Evolutionary conservation across 2,888 invertebrate genomes (phyloP), one percentile per base, ranked within the genome.

Genomic region (Phortica magna): DNA sequence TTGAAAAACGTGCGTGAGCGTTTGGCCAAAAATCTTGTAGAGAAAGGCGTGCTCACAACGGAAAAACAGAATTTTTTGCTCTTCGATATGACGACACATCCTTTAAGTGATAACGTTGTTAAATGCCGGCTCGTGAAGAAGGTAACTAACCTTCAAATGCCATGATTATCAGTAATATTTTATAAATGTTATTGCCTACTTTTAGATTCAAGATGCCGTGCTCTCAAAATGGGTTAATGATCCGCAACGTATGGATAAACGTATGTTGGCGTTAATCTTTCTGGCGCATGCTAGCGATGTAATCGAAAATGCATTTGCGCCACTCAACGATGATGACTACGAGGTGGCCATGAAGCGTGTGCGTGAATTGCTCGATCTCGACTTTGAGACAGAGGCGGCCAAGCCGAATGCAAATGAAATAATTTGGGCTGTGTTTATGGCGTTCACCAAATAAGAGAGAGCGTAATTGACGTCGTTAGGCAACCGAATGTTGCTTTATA

Each of bases 51-150:
- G 61, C 94, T 99, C 84, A 99, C 99, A 79, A 99, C 99, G 78
- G 99, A 99, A 92, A 99, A 99, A 93, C 99, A 99, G 93, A 99
- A 99, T 93, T 99, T 99, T 93, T 94, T 99, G 88, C 94, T 99
- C 76, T 99, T 99, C 92, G 99, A 99, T 93, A 99, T 99, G 99
- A 99, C 99, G 75, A 99, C 99, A 87, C 99, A 99, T 94, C 99
- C 99, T 59, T 94, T 99, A 80, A 98, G 97, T 81, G 99, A 99
- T 92, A 97, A 97, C 93, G 95, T 96, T 83, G 96, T 98, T 75
- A 99, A 99, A 94, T 96, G 96, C 89, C 96, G 98, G 88, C 94
- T 99, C 90, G 98, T 99, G 79, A 99, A 98, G 94, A 98, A 98
- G 95, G 97, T 97, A 91, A 74, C 42, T 2, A 1, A 7, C 31